Conservation (phyloP, 2,797 vertebrate genomes). For the Orestias chungarensis region DNA sequence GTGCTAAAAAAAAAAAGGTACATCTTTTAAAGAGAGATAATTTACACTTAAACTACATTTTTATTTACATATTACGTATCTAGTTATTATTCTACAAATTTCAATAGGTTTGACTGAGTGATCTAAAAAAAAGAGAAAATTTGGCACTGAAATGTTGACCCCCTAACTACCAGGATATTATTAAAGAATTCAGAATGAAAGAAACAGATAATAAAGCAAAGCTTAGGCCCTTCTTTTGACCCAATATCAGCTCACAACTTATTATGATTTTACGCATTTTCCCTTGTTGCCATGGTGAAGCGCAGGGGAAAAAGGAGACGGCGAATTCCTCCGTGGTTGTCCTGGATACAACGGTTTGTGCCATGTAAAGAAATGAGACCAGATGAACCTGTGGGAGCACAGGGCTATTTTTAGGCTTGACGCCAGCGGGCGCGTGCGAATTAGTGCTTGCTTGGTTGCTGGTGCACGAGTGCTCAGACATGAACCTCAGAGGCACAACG, state of each 20-base stretch:
- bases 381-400: conserved; percentile 78
- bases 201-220: conserved; percentile 20
- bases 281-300: conserved; percentile 81
- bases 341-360: conserved; percentile 82
- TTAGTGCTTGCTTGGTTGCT: conserved; percentile 68
- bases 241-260: conserved; percentile 59
- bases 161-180: not conserved
- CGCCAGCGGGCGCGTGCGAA: conserved; percentile 71
- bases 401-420: conserved; percentile 81
- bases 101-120: not conserved
- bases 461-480: conserved; percentile 30
- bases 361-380: conserved; percentile 81
- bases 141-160: not conserved
- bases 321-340: conserved; percentile 76
- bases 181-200: conserved; percentile 27
- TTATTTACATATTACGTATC: not conserved
- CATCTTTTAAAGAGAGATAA: no score
- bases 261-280: conserved; percentile 82
- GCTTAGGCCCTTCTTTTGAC: conserved; percentile 49
- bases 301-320: conserved; percentile 45
- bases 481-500: conserved; percentile 58
- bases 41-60: not conserved
- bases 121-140: not conserved
- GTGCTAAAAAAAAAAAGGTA: not conserved
- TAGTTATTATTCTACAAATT: not conserved